Percentiles rank a stretch among this genome's conserved stretches.
Conservation (phyloP, 2,113 vertebrate genomes). For the Acrocephalus arundinaceus region DNA sequence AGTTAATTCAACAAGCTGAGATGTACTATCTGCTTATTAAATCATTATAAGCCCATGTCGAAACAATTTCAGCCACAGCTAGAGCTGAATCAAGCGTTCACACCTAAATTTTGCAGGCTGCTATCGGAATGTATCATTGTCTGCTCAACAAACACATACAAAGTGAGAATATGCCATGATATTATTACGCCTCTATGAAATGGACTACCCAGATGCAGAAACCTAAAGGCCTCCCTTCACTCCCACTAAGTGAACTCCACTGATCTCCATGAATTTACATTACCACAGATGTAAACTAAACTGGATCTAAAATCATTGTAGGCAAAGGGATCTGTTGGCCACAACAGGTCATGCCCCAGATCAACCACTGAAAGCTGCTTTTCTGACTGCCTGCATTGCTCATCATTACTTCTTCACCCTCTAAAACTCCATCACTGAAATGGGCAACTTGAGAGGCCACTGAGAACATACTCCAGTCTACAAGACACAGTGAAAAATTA, state of each 20-base stretch:
- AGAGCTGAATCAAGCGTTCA: neutral
- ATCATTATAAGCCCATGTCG: neutral
- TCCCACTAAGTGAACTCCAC: neutral
- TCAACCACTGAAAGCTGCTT: neutral
- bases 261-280: neutral
- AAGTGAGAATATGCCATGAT: neutral
- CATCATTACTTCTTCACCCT: neutral
- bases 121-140: neutral
- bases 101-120: slow-evolving; percentile 25
- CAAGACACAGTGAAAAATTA: neutral
- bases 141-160: neutral
- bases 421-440: neutral
- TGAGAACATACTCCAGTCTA: neutral
- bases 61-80: neutral
- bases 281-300: neutral
- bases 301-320: neutral
- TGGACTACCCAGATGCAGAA: neutral
- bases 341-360: neutral
- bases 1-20: neutral
- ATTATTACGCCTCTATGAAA: neutral
- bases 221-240: neutral
- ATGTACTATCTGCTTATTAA: neutral
- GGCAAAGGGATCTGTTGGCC: neutral
- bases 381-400: neutral
- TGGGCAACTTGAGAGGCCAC: neutral